These are phyloP conservation scores for Mystacornis crossleyi DNA, from an alignment of 2,113 vertebrate species.

Conservation along the genomic window DNA sequence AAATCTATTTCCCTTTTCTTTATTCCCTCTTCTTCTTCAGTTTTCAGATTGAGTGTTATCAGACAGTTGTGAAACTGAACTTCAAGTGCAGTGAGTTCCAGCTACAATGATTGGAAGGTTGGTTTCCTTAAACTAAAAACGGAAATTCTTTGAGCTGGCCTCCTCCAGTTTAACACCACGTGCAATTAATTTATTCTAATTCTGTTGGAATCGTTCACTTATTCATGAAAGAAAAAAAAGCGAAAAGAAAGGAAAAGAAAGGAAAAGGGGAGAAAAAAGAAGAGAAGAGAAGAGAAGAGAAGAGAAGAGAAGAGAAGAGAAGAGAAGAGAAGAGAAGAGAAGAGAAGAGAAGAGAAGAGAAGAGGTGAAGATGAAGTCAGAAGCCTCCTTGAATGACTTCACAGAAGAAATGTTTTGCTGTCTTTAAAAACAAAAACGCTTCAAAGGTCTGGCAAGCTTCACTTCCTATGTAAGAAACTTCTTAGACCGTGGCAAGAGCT, in stretches of 20 bases:
- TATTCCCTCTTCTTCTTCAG: neutral
- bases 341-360: rapidly evolving
- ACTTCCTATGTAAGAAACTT: neutral
- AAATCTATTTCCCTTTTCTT: neutral
- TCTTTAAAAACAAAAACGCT: neutral
- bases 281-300: rapidly evolving
- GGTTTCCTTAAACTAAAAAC: neutral
- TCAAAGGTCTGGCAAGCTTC: neutral
- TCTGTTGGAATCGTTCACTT: neutral
- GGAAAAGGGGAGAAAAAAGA: rapidly evolving
- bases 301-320: rapidly evolving
- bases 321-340: rapidly evolving
- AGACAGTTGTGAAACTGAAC: neutral
- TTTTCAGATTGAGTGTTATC: neutral
- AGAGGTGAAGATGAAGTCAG: rapidly evolving
- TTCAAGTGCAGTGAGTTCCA: neutral
- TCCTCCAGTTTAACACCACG: neutral
- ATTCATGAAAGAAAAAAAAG: neutral
- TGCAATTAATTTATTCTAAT: slow-evolving; percentile 26
- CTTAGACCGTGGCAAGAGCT: neutral
- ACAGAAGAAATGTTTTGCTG: neutral
- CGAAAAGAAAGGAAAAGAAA: rapidly evolving
- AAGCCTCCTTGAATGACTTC: neutral
- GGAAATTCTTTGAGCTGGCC: neutral
- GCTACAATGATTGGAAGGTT: neutral